phyloP scores from a whole-genome alignment of 2,888 invertebrate genomes.

The Thymelicus sylvestris region DNA sequence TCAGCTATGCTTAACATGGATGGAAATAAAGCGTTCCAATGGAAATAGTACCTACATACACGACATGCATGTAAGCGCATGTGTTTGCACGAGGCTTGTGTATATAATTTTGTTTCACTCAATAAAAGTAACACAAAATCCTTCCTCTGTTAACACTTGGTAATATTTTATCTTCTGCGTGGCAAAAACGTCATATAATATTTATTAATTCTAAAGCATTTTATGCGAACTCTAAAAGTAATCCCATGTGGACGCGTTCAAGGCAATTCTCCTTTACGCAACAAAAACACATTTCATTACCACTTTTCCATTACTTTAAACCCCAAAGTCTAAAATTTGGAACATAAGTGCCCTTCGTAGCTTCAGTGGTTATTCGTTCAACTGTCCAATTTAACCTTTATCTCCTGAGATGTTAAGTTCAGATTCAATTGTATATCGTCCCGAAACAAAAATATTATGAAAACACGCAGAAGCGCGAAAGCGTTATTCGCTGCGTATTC shows the following conservation, averaged over 20 bases:
- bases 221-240: neutral
- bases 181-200: too few species aligned
- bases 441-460: conserved; percentile 41
- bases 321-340: conserved; percentile 36
- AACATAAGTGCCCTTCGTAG: conserved; percentile 15
- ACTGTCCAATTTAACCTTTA: conserved; percentile 18
- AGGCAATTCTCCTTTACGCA: conserved; percentile 21
- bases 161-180: too few species aligned
- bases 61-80: too few species aligned
- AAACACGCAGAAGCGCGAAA: conserved; percentile 45
- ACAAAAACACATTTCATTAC: conserved; percentile 31
- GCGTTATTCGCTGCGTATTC: conserved; percentile 40
- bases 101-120: too few species aligned
- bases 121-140: too few species aligned
- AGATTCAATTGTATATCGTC: conserved; percentile 5
- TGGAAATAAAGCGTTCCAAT: too few species aligned
- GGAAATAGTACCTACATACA: too few species aligned
- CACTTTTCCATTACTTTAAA: conserved; percentile 34
- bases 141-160: too few species aligned
- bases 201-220: too few species aligned
- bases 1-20: too few species aligned
- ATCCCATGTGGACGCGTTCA: neutral
- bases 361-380: neutral
- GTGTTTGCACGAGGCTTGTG: too few species aligned
- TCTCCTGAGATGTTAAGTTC: conserved; percentile 1